Conservation (phyloP, 2,113 vertebrate species). For the Vulpes vulpes region DNA sequence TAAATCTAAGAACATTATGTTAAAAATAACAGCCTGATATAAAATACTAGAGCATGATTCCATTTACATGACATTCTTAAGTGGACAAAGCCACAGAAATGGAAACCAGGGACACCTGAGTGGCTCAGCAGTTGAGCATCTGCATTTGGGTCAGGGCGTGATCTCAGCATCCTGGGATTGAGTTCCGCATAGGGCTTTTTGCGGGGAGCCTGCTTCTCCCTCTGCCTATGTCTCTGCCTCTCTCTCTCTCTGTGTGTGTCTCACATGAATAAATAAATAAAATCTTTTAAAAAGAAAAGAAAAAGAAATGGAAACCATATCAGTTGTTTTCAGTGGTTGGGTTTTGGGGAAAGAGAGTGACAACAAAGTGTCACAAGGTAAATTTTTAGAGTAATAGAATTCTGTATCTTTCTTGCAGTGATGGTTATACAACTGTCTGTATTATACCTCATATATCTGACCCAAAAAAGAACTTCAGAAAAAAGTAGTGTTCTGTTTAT, state of each 20-base stretch:
- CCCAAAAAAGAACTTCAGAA: background rate
- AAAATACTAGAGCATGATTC: background rate
- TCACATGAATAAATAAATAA: no score
- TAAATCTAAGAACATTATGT: background rate
- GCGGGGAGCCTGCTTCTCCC: no score
- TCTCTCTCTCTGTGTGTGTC: no score
- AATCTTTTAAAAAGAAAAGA: no score
- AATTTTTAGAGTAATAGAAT: background rate
- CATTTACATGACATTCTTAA: background rate
- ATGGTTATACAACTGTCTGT: background rate
- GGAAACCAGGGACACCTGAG: background rate
- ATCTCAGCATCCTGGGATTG: no score
- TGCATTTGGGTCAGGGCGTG: no score
- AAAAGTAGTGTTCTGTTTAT: background rate
- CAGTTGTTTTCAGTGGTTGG: background rate
- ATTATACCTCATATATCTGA: background rate
- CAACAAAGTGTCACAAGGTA: background rate
- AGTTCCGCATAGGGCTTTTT: no score
- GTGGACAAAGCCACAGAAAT: background rate
- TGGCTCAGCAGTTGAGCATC: no score
- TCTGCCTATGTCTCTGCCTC: no score
- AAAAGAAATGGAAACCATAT: background rate
- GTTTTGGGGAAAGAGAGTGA: background rate
- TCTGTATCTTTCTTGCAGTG: background rate
- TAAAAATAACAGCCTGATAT: background rate